Evolutionary conservation across 2,888 invertebrate genomes (phyloP), one percentile per base, ranked within the genome.

Genomic region (Aphelenchoides bicaudatus): DNA sequence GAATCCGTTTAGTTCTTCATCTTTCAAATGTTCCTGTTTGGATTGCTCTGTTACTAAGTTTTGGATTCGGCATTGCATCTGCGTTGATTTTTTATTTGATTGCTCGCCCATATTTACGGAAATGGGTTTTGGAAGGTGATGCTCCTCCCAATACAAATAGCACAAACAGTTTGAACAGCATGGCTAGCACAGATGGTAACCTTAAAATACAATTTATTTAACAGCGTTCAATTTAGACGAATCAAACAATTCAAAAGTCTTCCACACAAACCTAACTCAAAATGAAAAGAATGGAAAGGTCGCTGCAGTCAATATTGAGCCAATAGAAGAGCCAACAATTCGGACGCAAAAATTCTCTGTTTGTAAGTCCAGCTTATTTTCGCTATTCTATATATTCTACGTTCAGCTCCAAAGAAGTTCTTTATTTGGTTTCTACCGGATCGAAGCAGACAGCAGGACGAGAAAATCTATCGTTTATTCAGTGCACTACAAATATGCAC

Each of bases 401-500:
- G 2, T 51, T 58, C n/a, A 59, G 59, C 58, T 13, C 50, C 51
- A 1, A 28, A 50, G 3, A 61, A 57, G 2, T 70, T 71, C 57
- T 28, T 71, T 50, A 47, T 38, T 1, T 71, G 70, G 71, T 61
- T 74, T 6, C 58, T 74, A 3, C 74, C 74, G 6, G 56, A 58
- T 16, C 56, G 62, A 25, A 55, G 54, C 0, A 61, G 68, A 6
- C 48, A 48, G 13, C 62, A 73, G 21, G 63, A 68, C 34, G 30
- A 57, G 43, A 59, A 68, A 6, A 74, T 73, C 1, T 58, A 72
- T 31, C 56, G 58, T 27, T 58, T 89, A 27, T 98, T 98, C 83
- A 89, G 91, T 39, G 91, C 92, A 80, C 84, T 96, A 39, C 96
- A 98, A 85, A 88, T 96, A 54, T 84, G 98, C 58, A 96, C 96